Evolutionary conservation across 2,113 vertebrate genomes (phyloP).

Genomic region (Calidris pygmaea): DNA sequence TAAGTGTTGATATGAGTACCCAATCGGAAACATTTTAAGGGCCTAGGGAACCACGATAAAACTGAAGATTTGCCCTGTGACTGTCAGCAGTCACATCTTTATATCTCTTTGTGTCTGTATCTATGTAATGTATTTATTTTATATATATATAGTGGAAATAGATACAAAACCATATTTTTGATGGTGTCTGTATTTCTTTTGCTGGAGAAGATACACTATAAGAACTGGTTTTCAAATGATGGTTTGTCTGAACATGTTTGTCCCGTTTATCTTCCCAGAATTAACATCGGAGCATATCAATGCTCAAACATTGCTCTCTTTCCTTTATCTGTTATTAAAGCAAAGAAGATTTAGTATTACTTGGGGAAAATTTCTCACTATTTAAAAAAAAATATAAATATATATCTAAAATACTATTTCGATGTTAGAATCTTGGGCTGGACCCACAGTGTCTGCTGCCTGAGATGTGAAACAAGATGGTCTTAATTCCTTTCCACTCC

Average conservation of each 20-base stretch:
- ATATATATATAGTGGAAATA: background rate
- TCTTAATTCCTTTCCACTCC: conserved; percentile 50
- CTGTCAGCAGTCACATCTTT: background rate
- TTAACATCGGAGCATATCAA: background rate
- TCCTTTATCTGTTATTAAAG: background rate
- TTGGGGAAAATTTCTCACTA: background rate
- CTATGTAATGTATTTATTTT: background rate
- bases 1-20: background rate
- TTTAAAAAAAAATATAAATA: background rate
- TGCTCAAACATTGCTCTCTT: background rate
- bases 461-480: background rate
- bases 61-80: background rate
- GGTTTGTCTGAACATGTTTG: background rate
- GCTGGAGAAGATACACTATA: background rate
- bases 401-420: background rate
- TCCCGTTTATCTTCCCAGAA: background rate
- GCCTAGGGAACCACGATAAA: background rate
- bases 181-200: background rate
- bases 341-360: background rate
- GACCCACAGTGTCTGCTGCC: background rate
- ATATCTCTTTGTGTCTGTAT: background rate
- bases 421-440: background rate
- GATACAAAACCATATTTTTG: background rate
- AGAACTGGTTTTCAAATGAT: background rate
- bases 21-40: background rate